phyloP scores from a whole-genome alignment of 2,888 invertebrate genomes.

The Hecatera dysodea region DNA sequence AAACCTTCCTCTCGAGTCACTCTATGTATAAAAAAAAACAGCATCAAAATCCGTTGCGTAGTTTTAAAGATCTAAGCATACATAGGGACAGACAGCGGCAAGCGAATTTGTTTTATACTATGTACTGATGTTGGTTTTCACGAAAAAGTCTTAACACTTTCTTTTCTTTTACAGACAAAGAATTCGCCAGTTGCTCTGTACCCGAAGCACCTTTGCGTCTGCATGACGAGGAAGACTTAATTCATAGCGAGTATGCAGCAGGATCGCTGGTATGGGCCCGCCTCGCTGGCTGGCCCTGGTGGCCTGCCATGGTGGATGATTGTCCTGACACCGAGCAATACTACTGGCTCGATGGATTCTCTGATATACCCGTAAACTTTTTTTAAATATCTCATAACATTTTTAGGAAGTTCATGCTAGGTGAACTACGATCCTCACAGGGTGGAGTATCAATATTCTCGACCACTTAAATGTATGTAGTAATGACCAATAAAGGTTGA shows the following conservation, averaged over 20 bases:
- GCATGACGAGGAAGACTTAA: constrained; percentile 88
- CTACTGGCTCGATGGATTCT: constrained; percentile 90
- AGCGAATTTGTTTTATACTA: too few relatives aligned
- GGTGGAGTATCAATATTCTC: not conserved
- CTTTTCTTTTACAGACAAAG: constrained; percentile 76
- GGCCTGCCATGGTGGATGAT: constrained; percentile 94
- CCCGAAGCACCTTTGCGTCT: constrained; percentile 86
- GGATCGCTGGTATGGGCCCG: constrained; percentile 93
- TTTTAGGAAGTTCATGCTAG: not conserved
- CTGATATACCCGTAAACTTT: constrained; percentile 87
- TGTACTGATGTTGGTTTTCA: too few relatives aligned
- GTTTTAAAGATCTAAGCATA: too few relatives aligned
- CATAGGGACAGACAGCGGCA: too few relatives aligned
- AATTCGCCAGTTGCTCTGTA: constrained; percentile 87
- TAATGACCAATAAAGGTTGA: too few relatives aligned
- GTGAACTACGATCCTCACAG: not conserved
- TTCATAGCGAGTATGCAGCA: constrained; percentile 91
- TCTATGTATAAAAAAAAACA: too few relatives aligned
- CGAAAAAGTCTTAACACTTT: not conserved
- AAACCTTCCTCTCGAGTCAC: too few relatives aligned
- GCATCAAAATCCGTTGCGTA: too few relatives aligned
- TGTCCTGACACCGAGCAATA: constrained; percentile 92
- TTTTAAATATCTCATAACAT: not conserved
- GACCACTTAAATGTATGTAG: not conserved
- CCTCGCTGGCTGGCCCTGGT: constrained; percentile 92